A percentile compares a stretch with the other conserved stretches of the same genome.
Conservation (phyloP, 2,113 vertebrate species). For the Lepus timidus region DNA sequence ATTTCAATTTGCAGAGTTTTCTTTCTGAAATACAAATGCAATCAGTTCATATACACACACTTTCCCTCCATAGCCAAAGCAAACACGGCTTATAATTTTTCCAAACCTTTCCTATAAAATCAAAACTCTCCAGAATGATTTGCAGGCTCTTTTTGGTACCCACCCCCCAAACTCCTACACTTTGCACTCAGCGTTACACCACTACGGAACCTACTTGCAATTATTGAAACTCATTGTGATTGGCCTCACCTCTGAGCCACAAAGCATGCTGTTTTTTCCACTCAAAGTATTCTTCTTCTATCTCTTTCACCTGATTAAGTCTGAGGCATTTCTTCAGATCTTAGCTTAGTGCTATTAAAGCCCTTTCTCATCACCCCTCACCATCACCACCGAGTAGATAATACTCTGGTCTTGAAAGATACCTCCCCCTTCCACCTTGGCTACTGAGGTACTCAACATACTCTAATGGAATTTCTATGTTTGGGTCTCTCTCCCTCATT, state of each 20-base stretch:
- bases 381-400: no score
- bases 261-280: not conserved
- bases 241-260: not conserved
- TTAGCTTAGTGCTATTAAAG: not conserved
- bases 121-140: not conserved
- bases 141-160: not conserved
- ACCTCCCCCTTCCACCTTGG: not conserved
- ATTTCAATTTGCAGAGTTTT: not conserved
- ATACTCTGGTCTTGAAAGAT: not conserved
- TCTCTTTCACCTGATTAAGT: not conserved
- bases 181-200: not conserved
- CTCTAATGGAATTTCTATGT: not conserved
- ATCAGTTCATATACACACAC: not conserved
- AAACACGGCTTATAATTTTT: not conserved
- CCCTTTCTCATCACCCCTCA: not conserved
- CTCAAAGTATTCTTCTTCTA: not conserved
- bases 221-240: not conserved
- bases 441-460: not conserved
- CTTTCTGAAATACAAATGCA: conserved; percentile 26
- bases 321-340: not conserved
- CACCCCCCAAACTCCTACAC: not conserved
- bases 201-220: not conserved
- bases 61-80: not conserved
- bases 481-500: not conserved
- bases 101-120: not conserved